Evolutionary conservation across 2,888 invertebrate genomes (phyloP).

Genomic region (Lasioglossum morio): DNA sequence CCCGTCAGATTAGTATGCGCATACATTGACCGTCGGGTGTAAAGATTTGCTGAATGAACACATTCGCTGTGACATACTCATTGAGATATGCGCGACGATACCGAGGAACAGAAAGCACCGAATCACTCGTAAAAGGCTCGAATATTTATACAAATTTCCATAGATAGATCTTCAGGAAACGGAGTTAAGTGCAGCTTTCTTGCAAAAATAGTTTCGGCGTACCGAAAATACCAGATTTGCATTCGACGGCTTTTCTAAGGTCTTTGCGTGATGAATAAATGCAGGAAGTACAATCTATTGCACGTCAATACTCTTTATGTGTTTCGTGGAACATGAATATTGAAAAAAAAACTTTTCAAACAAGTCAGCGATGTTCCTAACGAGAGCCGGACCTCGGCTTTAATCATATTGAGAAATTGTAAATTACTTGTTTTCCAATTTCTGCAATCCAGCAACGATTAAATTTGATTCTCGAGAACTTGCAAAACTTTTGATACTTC

Average conservation of each 20-base stretch:
- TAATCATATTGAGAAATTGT: not conserved
- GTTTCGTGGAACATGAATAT: not conserved
- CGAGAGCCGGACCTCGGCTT: not conserved
- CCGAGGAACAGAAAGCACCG: not conserved
- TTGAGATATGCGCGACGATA: not conserved
- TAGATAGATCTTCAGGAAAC: not conserved
- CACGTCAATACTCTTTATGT: not conserved
- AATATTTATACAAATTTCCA: not conserved
- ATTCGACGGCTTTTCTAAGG: not conserved
- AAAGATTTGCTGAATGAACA: not conserved
- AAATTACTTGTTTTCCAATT: not conserved
- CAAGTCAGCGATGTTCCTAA: not conserved
- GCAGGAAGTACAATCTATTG: not conserved
- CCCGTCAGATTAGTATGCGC: not conserved
- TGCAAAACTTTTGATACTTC: not conserved
- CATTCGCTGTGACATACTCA: not conserved
- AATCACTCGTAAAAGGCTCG: not conserved
- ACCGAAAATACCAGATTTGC: not conserved
- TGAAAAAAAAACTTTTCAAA: not conserved
- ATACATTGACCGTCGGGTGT: not conserved
- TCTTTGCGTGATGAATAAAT: not conserved
- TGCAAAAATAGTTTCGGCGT: not conserved
- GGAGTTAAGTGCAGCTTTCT: not conserved
- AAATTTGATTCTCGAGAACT: not conserved
- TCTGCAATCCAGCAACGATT: not conserved